phyloP scores from a whole-genome alignment of 2,113 vertebrate species.

The Glaucomys volans region DNA sequence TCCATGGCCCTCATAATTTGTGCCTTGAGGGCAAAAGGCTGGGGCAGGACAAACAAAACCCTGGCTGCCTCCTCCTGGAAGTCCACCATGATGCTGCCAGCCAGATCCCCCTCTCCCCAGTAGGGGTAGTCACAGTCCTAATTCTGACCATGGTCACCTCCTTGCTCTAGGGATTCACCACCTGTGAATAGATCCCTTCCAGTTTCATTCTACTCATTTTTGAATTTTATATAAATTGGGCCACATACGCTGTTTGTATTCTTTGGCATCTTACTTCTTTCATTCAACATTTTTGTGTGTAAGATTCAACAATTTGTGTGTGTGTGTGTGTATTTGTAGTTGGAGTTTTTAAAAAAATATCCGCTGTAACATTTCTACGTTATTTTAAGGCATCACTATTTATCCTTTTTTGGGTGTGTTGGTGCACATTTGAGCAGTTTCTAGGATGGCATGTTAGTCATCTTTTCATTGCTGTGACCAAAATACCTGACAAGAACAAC shows the following conservation, averaged over 20 bases:
- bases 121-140: neutral
- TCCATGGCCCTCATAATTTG: neutral
- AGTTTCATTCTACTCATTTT: neutral
- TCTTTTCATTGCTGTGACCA: too few relatives aligned
- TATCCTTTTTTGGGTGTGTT: neutral
- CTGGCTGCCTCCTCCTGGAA: too few relatives aligned
- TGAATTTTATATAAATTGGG: neutral
- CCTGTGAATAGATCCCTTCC: accelerated
- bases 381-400: neutral
- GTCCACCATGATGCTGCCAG: accelerated
- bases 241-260: too few relatives aligned
- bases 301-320: neutral
- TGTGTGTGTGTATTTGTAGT: neutral
- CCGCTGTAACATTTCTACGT: neutral
- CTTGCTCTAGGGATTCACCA: neutral
- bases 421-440: neutral
- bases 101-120: accelerated
- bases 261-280: neutral
- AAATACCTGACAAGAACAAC: too few relatives aligned
- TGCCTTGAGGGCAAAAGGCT: neutral
- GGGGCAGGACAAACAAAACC: neutral
- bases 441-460: neutral
- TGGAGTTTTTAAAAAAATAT: neutral
- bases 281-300: neutral
- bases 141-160: neutral